Evolutionary conservation across 2,888 invertebrate species (phyloP).

Genomic region (Drosophila demipolita): DNA sequence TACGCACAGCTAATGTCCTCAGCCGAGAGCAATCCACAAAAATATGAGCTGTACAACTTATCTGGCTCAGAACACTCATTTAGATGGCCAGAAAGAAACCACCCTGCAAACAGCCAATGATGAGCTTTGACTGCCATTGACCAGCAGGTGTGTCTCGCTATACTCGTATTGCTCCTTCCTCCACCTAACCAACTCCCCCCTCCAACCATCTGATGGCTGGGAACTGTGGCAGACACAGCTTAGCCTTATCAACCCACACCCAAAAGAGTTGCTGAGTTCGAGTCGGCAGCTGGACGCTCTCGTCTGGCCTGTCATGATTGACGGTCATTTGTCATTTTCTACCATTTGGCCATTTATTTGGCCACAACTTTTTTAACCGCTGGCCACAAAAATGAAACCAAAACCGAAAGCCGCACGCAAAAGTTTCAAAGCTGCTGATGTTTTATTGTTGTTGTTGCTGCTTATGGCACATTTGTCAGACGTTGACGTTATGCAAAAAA

Average conservation of each 20-base stretch:
- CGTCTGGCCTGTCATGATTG: slow-evolving; percentile 83
- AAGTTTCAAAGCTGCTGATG: slow-evolving; percentile 53
- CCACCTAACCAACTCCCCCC: slow-evolving; percentile 9
- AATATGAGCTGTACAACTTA: slow-evolving; percentile 61
- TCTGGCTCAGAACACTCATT: slow-evolving; percentile 74
- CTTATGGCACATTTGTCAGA: slow-evolving; percentile 82
- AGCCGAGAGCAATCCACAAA: slow-evolving; percentile 52
- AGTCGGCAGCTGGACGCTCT: slow-evolving; percentile 53
- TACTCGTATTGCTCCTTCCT: slow-evolving; percentile 6
- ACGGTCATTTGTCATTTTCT: slow-evolving; percentile 84
- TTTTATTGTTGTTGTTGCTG: slow-evolving; percentile 50
- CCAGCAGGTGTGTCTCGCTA: slow-evolving; percentile 71
- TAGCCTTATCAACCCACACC: slow-evolving; percentile 64
- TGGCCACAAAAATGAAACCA: slow-evolving; percentile 63
- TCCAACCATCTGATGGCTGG: slow-evolving; percentile 3
- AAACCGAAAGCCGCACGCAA: slow-evolving; percentile 70
- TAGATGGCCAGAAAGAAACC: slow-evolving; percentile 49
- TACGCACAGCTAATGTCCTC: slow-evolving; percentile 44
- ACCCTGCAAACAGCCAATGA: slow-evolving; percentile 48
- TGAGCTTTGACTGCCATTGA: slow-evolving; percentile 75
- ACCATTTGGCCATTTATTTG: slow-evolving; percentile 75
- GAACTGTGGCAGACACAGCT: slow-evolving; percentile 62
- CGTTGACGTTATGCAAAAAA: slow-evolving; percentile 73
- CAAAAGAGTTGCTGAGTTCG: slow-evolving; percentile 28
- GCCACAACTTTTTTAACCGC: slow-evolving; percentile 75